phyloP scores from a whole-genome alignment of 2,797 vertebrate genomes.

The Gouania willdenowi region DNA sequence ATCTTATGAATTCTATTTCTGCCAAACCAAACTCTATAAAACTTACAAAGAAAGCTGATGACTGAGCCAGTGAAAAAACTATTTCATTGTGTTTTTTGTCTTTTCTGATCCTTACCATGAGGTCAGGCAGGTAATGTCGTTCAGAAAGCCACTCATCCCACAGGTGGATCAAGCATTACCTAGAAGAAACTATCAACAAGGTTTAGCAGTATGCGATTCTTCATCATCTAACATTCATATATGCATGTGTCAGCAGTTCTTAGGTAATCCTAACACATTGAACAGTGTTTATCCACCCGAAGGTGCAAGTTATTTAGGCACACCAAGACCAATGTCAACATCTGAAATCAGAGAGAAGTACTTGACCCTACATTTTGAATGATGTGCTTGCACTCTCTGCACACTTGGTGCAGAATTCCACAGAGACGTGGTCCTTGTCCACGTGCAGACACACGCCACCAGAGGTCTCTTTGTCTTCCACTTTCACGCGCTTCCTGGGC shows the following conservation, averaged over 20 bases:
- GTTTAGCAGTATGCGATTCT: conserved; percentile 94
- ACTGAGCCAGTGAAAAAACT: conserved; percentile 20
- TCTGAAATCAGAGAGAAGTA: conserved; percentile 77
- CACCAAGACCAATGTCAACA: conserved; percentile 70
- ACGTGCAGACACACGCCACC: conserved; percentile 94
- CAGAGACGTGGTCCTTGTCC: conserved; percentile 94
- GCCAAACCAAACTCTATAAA: no score
- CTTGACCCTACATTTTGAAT: conserved; percentile 98
- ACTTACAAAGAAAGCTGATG: no score
- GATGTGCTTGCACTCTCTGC: conserved; percentile 85
- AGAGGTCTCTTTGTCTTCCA: conserved; percentile 78
- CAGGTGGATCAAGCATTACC: conserved; percentile 92
- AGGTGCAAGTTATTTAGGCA: conserved; percentile 56
- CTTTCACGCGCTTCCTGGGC: conserved; percentile 79
- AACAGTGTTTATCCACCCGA: conserved; percentile 60
- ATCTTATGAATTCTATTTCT: no score
- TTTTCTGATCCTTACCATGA: conserved; percentile 97
- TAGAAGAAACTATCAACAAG: conserved; percentile 99
- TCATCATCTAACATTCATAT: conserved; percentile 45
- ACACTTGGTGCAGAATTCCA: conserved; percentile 97
- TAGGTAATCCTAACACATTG: conserved; percentile 44
- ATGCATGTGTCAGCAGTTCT: conserved; percentile 66
- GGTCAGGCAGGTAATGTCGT: conserved; percentile 89
- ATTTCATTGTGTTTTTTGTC: conserved; percentile 44
- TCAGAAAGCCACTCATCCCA: conserved; percentile 92